phyloP scores from a whole-genome alignment of 2,113 vertebrate species.

The Forbesichthys papilliferus region DNA sequence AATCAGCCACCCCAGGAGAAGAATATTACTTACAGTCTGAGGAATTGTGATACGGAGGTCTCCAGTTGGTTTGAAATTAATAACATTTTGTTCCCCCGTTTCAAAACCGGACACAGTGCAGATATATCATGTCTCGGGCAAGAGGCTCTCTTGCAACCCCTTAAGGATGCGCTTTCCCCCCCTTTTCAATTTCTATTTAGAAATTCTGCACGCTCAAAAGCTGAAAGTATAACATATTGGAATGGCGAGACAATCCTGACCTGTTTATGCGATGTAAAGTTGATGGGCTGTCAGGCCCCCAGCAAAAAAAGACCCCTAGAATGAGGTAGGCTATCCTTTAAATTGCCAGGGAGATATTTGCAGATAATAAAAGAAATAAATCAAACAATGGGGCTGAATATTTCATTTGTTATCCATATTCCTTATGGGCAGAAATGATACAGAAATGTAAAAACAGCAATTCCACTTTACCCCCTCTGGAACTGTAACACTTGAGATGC shows the following conservation, averaged over 20 bases:
- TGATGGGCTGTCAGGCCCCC: slow-evolving; percentile 81
- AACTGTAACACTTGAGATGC: slow-evolving; percentile 77
- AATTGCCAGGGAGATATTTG: slow-evolving; percentile 82
- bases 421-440: slow-evolving; percentile 87
- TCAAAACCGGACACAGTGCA: slow-evolving; percentile 69
- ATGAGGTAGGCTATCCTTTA: slow-evolving; percentile 80
- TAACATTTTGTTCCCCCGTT: slow-evolving; percentile 76
- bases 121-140: slow-evolving; percentile 74
- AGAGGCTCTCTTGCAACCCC: slow-evolving; percentile 68
- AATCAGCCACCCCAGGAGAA: slow-evolving; percentile 51
- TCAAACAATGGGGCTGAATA: slow-evolving; percentile 87
- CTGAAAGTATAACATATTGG: slow-evolving; percentile 79
- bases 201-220: slow-evolving; percentile 70
- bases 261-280: slow-evolving; percentile 80
- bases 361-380: slow-evolving; percentile 86
- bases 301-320: slow-evolving; percentile 67
- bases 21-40: slow-evolving; percentile 73
- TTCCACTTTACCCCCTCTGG: slow-evolving; percentile 80
- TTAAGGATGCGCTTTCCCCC: slow-evolving; percentile 57
- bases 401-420: slow-evolving; percentile 91
- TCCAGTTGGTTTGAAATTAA: slow-evolving; percentile 77
- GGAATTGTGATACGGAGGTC: slow-evolving; percentile 65
- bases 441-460: slow-evolving; percentile 84
- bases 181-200: slow-evolving; percentile 72
- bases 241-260: slow-evolving; percentile 75